Evolutionary conservation across 1,140 invertebrate genomes (phyloP).

Genomic region (Diorhabda elongata): DNA sequence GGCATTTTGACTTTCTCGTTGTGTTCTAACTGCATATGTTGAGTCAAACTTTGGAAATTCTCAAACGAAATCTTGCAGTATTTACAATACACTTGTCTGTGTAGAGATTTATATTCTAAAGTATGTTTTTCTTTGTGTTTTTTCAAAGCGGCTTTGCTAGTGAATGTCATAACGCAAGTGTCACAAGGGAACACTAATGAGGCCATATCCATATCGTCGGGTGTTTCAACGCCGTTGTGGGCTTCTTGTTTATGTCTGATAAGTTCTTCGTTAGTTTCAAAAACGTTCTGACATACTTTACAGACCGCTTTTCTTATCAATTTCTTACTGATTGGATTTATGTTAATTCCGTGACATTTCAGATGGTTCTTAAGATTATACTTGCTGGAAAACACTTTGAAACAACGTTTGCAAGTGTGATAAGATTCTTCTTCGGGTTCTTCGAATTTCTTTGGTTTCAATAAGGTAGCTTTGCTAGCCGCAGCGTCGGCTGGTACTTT

Average conservation of each 20-base stretch:
- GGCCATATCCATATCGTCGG: conserved; percentile 19
- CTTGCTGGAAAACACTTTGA: conserved; percentile 41
- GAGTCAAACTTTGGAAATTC: conserved; percentile 21
- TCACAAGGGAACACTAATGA: conserved; percentile 37
- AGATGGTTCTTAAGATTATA: conserved; percentile 40
- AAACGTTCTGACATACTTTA: conserved; percentile 36
- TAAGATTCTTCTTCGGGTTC: conserved; percentile 36
- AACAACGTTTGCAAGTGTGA: conserved; percentile 42
- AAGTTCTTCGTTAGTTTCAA: conserved; percentile 31
- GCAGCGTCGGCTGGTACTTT: conserved; percentile 22
- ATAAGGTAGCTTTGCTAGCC: conserved; percentile 7
- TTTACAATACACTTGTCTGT: conserved; percentile 32
- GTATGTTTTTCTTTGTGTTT: conserved; percentile 38
- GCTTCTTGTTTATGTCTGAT: conserved; percentile 36
- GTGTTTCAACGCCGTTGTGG: conserved; percentile 24
- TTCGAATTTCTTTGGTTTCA: conserved; percentile 15
- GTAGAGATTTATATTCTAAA: conserved; percentile 18
- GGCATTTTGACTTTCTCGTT: conserved; percentile 28
- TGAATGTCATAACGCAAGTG: conserved; percentile 34
- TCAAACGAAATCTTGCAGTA: conserved; percentile 39
- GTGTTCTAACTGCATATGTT: conserved; percentile 36
- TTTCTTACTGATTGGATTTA: conserved; percentile 25
- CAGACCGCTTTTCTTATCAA: conserved; percentile 34
- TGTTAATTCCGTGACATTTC: conserved; percentile 38
- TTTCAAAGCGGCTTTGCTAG: conserved; percentile 30